Base-by-base conservation (phyloP, 2,113 vertebrate genomes). In the Dasyurus viverrinus region DNA sequence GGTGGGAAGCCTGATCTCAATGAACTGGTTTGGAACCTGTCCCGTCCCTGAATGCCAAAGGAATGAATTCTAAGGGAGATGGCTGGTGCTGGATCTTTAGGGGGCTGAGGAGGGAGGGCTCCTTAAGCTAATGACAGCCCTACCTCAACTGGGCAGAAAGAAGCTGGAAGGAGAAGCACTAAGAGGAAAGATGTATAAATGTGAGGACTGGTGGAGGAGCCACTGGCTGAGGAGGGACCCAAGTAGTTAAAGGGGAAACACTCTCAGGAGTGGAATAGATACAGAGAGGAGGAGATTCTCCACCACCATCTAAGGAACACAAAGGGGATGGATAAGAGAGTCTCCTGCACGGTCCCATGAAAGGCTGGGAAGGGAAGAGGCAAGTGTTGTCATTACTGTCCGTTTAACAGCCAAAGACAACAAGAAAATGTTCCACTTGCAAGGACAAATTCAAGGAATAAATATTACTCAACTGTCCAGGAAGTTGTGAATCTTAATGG, bases 181-280 rank as follows among this genome's bases (percentile, higher is more conserved):
- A 47, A 95, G 90, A 95, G 47, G 90, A 89, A 92, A 94, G 76
- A 89, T 93, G 93, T 93, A 96, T 84, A 95, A 97, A 94, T 93
- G 90, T 94, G 93, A 96, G 94, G 90, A 55, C 90, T 92, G 91
- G 95, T 93, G 96, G 53, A n/a, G 53, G 55, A 53, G 36, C 11
- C 36, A 89, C 8, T 24, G 68, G 25, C 93, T 95, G 92, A 89
- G 57, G 89, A 93, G 84, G 57, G 25, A 89, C 54, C 24, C 94
- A 95, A 95, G 95, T 91, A 96, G 4, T 96, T 93, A 48, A 48
- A 90, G 42, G 91, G 90, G 96, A 97, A 94, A 91, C 92, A 96
- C 91, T 92, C 89, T 94, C 30, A 57, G 89, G 89, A 91, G 26
- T 0, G 42, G 94, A 26, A 52, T 94, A 93, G 92, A 57, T 93